Percentiles rank a stretch among this genome's conserved stretches.
Evolutionary conservation across 2,113 vertebrate genomes (phyloP).

Genomic region (Brienomyrus brachyistius): DNA sequence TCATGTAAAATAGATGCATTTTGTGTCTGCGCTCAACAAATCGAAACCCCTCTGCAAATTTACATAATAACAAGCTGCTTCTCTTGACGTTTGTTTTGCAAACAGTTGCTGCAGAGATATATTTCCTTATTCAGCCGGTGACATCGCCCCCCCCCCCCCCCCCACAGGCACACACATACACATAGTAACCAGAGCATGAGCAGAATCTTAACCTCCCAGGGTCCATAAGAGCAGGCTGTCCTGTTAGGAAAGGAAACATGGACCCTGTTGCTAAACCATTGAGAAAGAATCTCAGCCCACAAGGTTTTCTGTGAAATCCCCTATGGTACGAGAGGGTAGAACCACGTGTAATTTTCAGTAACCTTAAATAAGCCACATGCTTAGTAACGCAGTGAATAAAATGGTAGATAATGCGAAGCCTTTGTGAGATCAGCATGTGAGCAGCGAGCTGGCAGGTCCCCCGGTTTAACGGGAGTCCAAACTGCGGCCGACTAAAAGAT

Average conservation of each 20-base stretch:
- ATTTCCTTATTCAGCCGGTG: neutral
- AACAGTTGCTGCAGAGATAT: neutral
- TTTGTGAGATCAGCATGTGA: neutral
- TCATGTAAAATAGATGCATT: conserved; percentile 4
- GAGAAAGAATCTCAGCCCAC: neutral
- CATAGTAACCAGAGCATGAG: neutral
- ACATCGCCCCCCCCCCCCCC: neutral
- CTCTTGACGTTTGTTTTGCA: neutral
- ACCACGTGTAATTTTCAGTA: neutral
- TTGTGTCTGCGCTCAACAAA: neutral
- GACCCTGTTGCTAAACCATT: neutral
- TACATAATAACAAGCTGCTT: neutral
- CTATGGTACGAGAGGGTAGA: neutral
- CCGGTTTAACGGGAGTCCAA: neutral
- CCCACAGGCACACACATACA: neutral
- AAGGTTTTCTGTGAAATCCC: neutral
- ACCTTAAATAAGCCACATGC: neutral
- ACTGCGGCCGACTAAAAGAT: neutral
- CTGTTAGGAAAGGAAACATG: neutral
- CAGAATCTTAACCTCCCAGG: neutral
- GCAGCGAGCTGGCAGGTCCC: neutral
- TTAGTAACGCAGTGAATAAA: neutral
- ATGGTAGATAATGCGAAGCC: neutral
- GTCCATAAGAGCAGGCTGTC: neutral
- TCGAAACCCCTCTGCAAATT: neutral